These are phyloP conservation scores for Campoletis sonorensis DNA, from an alignment of 1,140 invertebrate species.

Conservation along the genomic window DNA sequence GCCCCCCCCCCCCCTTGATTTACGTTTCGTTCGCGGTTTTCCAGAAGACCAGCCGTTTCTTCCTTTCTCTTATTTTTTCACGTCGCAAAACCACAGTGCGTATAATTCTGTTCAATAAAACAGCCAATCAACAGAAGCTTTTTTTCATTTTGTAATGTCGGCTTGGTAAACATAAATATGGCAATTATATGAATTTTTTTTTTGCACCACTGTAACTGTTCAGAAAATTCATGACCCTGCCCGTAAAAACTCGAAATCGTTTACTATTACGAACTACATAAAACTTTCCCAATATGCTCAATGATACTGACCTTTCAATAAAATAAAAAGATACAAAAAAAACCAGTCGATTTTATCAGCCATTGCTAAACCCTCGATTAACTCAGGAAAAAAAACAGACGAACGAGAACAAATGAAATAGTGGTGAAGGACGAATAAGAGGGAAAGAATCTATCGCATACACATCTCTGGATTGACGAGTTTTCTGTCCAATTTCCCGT, in stretches of 20 bases:
- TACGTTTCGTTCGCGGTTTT: constrained; percentile 43
- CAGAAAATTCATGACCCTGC: neutral
- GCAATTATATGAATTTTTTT: neutral
- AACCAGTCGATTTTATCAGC: neutral
- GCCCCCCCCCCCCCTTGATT: constrained; percentile 54
- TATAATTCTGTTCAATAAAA: neutral
- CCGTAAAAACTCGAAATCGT: neutral
- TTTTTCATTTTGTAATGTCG: neutral
- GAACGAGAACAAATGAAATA: constrained; percentile 5
- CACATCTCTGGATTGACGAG: constrained; percentile 15
- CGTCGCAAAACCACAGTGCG: constrained; percentile 21
- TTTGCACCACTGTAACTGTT: neutral
- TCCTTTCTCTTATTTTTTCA: constrained; percentile 45
- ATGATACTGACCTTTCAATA: constrained; percentile 5
- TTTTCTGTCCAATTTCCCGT: neutral
- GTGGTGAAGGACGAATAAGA: neutral
- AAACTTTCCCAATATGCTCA: constrained; percentile 15
- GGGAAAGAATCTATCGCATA: neutral
- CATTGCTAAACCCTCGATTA: neutral
- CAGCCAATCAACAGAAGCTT: neutral
- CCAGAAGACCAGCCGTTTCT: neutral
- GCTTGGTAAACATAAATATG: neutral
- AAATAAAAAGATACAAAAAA: neutral
- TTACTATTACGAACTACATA: neutral
- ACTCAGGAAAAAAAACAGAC: neutral